Percentiles rank a stretch among this genome's conserved stretches.
Evolutionary conservation across 2,888 invertebrate species (phyloP).

Genomic region (Punctoribates punctum): DNA sequence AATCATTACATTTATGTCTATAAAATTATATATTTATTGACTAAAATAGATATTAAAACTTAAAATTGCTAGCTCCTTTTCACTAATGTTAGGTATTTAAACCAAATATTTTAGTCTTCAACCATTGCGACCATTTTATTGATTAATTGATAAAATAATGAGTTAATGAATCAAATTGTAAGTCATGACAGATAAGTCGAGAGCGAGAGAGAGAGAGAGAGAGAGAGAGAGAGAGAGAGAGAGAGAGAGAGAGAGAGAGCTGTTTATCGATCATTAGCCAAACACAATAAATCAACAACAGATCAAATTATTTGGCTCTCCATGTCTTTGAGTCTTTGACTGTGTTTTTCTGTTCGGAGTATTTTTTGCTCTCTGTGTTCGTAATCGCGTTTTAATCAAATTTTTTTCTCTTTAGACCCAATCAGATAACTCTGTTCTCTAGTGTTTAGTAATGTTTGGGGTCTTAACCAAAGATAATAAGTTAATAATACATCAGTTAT

Average conservation of each 20-base stretch:
- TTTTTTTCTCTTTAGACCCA: neutral
- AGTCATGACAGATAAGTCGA: constrained; percentile 18
- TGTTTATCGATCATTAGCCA: constrained; percentile 16
- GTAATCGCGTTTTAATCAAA: neutral
- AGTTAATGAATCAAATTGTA: constrained; percentile 25
- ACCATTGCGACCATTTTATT: neutral
- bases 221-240: too few species aligned
- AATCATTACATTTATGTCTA: too few species aligned
- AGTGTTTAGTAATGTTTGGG: too few species aligned
- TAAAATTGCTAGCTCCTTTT: too few species aligned
- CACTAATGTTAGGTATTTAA: too few species aligned
- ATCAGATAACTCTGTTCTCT: neutral
- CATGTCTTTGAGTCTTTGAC: neutral
- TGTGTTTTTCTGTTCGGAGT: neutral
- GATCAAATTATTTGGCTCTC: constrained; percentile 11
- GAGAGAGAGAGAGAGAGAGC: neutral
- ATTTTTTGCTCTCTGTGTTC: neutral
- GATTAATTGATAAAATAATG: constrained; percentile 23
- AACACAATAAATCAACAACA: constrained; percentile 11
- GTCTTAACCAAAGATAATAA: neutral
- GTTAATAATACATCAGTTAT: too few species aligned
- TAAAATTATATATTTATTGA: too few species aligned
- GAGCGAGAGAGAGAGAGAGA: neutral
- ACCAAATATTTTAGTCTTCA: neutral
- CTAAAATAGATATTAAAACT: too few species aligned